phyloP scores from a whole-genome alignment of 2,113 vertebrate genomes.

The Hyla sarda region DNA sequence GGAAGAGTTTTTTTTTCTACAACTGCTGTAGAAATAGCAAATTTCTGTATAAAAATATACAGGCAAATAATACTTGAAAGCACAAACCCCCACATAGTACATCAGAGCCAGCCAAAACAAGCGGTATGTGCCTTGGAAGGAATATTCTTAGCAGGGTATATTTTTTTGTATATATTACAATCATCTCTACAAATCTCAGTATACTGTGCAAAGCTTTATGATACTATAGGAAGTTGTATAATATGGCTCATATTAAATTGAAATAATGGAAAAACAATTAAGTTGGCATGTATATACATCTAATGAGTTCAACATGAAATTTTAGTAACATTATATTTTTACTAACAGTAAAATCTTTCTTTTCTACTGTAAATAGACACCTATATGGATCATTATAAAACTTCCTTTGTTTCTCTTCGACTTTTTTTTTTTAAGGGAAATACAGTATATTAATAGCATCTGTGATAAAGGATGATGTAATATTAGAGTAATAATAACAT shows the following conservation, averaged over 20 bases:
- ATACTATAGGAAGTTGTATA: background rate
- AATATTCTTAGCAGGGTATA: slow-evolving; percentile 35
- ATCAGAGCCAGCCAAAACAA: slow-evolving; percentile 6
- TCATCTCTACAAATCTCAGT: background rate
- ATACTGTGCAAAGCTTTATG: background rate
- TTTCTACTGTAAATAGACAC: slow-evolving; percentile 12
- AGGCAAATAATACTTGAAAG: slow-evolving; percentile 49
- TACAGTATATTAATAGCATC: background rate
- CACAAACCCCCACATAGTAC: slow-evolving; percentile 31
- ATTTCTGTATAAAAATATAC: slow-evolving; percentile 9
- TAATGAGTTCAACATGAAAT: slow-evolving; percentile 3
- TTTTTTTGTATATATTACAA: slow-evolving; percentile 6
- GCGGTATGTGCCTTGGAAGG: slow-evolving; percentile 43
- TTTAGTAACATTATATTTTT: slow-evolving; percentile 22
- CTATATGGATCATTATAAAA: background rate
- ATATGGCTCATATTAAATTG: background rate
- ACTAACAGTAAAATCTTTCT: slow-evolving; percentile 23
- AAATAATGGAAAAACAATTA: background rate
- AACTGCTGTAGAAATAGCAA: background rate
- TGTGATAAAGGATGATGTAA: background rate
- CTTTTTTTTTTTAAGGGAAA: background rate
- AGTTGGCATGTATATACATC: slow-evolving; percentile 7
- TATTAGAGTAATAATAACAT: background rate
- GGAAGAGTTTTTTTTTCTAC: background rate
- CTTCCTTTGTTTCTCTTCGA: background rate